A percentile compares a stretch with the other conserved stretches of the same genome.
Evolutionary conservation across 2,113 vertebrate genomes (phyloP).

Genomic region (Myanophis thanlyinensis): DNA sequence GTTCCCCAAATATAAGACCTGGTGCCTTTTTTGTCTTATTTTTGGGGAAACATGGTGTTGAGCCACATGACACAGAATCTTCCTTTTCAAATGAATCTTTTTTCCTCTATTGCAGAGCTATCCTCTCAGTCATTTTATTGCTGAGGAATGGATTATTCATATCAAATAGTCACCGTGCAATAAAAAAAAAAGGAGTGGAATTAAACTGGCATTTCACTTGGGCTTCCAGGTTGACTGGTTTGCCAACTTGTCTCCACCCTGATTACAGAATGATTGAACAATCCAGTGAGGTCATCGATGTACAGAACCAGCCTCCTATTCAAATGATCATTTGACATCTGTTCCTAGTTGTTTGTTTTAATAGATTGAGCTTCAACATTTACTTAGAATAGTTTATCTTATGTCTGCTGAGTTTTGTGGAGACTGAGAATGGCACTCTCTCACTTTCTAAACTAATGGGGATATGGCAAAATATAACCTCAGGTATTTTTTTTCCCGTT

Average conservation of each 20-base stretch:
- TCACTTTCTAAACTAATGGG: neutral
- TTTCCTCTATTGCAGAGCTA: neutral
- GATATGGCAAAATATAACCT: neutral
- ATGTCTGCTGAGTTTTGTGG: neutral
- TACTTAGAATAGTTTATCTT: neutral
- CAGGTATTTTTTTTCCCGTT: no score
- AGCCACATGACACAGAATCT: conserved; percentile 2
- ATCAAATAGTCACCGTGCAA: neutral
- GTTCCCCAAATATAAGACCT: no score
- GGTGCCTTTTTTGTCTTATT: no score
- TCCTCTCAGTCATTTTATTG: neutral
- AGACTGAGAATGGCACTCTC: neutral
- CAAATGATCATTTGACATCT: neutral
- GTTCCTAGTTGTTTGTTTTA: neutral
- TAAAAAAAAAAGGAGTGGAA: neutral
- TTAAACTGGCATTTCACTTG: neutral
- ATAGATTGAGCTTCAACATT: neutral
- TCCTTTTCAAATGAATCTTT: neutral
- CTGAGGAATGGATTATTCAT: conserved; percentile 42
- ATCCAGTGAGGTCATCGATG: neutral
- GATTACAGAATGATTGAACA: neutral
- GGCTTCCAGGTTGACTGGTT: neutral
- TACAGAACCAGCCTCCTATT: neutral
- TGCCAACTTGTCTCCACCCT: neutral
- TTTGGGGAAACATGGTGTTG: no score